A percentile compares a stretch with the other conserved stretches of the same genome.
Evolutionary conservation across 2,888 invertebrate species (phyloP).

Genomic region (Macrophya annulata): DNA sequence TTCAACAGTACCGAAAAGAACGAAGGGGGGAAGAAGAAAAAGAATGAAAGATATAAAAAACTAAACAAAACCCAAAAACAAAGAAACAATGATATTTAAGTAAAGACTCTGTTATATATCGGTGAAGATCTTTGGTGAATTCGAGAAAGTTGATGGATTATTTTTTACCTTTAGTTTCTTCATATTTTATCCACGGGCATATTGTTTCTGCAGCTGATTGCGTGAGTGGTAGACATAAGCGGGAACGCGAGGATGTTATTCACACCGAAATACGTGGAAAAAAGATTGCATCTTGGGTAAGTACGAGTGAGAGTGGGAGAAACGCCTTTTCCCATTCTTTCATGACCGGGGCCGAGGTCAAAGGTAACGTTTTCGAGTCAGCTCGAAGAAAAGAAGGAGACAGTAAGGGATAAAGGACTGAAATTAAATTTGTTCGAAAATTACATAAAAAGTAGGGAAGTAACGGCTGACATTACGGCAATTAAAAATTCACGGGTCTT

Average conservation of each 20-base stretch:
- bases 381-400: conserved; percentile 38
- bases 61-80: no score
- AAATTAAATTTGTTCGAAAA: conserved; percentile 65
- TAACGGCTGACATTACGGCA: conserved; percentile 50
- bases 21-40: background rate
- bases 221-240: conserved; percentile 60
- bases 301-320: conserved; percentile 30
- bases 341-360: background rate
- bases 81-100: background rate
- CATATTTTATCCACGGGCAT: conserved; percentile 35
- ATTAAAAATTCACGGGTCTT: conserved; percentile 61
- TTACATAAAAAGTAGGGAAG: conserved; percentile 59
- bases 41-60: background rate
- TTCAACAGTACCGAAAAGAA: background rate
- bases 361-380: conserved; percentile 10
- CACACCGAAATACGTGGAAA: conserved; percentile 59
- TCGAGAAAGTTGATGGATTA: conserved; percentile 14
- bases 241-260: conserved; percentile 62
- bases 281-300: conserved; percentile 55
- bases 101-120: background rate
- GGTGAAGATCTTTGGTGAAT: conserved; percentile 9
- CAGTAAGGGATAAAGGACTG: conserved; percentile 42
- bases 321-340: conserved; percentile 38
- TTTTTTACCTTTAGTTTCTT: conserved; percentile 8
- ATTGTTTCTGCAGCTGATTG: conserved; percentile 53